A percentile compares a stretch with the other conserved stretches of the same genome.
These are phyloP conservation scores for Oenanthe oenanthe DNA, from an alignment of 2,113 vertebrate species.

Conservation along the genomic window DNA sequence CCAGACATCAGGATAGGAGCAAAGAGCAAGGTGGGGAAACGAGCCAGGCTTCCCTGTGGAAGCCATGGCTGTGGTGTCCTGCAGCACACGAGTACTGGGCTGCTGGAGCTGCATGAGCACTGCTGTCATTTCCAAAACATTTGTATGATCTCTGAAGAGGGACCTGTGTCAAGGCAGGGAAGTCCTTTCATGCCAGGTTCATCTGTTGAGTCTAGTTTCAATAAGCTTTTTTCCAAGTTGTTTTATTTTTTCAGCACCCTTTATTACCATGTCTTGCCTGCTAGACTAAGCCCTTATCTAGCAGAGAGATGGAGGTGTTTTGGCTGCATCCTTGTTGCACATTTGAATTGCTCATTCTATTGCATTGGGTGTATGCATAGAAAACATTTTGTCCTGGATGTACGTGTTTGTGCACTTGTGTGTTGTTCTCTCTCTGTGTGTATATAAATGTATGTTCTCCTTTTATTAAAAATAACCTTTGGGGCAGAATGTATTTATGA, in stretches of 20 bases:
- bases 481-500: constrained; percentile 2
- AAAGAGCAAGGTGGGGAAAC: not conserved
- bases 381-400: constrained; percentile 6
- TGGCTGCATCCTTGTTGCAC: not conserved
- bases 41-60: not conserved
- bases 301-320: not conserved
- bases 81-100: not conserved
- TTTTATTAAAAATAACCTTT: constrained; percentile 33
- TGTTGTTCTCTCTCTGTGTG: not conserved
- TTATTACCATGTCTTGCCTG: not conserved
- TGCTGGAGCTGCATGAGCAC: not conserved
- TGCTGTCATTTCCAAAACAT: not conserved
- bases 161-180: not conserved
- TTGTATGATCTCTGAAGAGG: not conserved
- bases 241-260: not conserved
- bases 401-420: not conserved
- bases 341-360: not conserved
- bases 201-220: constrained; percentile 2
- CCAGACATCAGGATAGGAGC: not conserved
- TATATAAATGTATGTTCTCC: not conserved
- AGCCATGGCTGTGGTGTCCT: not conserved
- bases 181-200: not conserved
- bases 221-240: not conserved
- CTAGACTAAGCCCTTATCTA: not conserved
- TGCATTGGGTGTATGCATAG: not conserved